Evolutionary conservation across 2,113 vertebrate species (phyloP).

Genomic region (Catharus minimus): DNA sequence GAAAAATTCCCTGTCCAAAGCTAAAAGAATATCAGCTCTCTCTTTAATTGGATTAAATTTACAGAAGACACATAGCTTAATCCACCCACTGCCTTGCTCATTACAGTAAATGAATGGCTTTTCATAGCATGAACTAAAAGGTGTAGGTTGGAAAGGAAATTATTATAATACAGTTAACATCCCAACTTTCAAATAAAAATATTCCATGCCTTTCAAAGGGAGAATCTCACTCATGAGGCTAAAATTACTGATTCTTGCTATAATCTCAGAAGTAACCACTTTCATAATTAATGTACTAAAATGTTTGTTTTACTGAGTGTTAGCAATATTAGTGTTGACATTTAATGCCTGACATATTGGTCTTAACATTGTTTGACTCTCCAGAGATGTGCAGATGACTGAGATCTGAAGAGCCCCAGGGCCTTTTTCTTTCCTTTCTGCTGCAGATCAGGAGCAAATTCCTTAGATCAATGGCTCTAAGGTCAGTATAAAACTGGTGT

Average conservation of each 20-base stretch:
- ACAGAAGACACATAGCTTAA: not conserved
- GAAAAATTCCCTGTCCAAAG: not conserved
- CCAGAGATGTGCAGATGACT: not conserved
- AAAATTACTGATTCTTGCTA: constrained; percentile 3
- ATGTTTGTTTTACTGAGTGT: not conserved
- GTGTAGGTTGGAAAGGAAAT: not conserved
- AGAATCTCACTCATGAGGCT: not conserved
- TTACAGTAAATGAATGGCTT: constrained; percentile 1
- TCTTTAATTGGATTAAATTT: not conserved
- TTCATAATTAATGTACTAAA: constrained; percentile 46
- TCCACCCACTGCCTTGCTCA: not conserved
- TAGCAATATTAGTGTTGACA: not conserved
- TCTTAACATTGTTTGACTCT: not conserved
- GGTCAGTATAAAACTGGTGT: not conserved
- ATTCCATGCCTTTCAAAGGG: not conserved
- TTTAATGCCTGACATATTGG: constrained; percentile 1
- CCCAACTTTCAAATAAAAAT: not conserved
- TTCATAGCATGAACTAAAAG: not conserved
- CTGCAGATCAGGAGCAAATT: not conserved
- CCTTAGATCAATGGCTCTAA: not conserved
- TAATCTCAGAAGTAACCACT: not conserved
- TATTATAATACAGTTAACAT: not conserved
- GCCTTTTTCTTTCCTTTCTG: not conserved
- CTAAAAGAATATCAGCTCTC: not conserved
- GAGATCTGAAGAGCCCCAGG: not conserved